Base-by-base conservation (phyloP, 2,888 invertebrate genomes). In the Drosophila crucigera region DNA sequence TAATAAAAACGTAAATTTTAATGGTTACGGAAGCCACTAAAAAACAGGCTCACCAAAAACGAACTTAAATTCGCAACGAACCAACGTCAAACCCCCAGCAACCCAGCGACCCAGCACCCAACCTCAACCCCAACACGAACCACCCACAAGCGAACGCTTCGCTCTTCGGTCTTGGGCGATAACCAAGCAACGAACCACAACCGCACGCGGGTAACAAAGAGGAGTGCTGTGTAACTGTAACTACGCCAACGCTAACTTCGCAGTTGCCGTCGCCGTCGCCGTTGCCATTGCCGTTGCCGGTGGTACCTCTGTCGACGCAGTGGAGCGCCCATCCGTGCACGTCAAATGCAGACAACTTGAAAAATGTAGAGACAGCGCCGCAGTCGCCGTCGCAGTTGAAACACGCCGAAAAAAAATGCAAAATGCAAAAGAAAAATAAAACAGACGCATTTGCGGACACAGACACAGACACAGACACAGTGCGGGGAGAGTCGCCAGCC, bases 311-410 rank as follows among this genome's bases (percentile, higher is more conserved):
- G 82, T 66, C 56, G 90, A 83, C 90, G 87, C 91, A 83, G 84
- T 76, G 82, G 86, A 88, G 91, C 89, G 74, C 88, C 86, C 91
- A 91, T 89, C 87, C 91, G 91, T 81, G 91, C 91, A 90, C 89
- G 89, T 85, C 85, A 91, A 86, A 91, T 84, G 91, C 86, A 91
- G 86, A 87, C 86, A 87, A 91, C 91, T 91, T 90, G 91, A 89
- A 87, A 87, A 86, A 86, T 86, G 91, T 90, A 91, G 88, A 86
- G 91, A 86, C 91, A 91, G 90, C 88, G 83, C 75, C 76, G 87
- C 82, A 89, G 89, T 39, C 16, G 55, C 37, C 86, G 89, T 39
- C 16, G 55, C 37, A 88, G 87, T 90, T 82, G 90, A 91, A 87
- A 87, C 83, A 91, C 91, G 87, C 87, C 90, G 47, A 47, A 91